Conservation (phyloP, 2,888 invertebrate species). For the Homarus gammarus region DNA sequence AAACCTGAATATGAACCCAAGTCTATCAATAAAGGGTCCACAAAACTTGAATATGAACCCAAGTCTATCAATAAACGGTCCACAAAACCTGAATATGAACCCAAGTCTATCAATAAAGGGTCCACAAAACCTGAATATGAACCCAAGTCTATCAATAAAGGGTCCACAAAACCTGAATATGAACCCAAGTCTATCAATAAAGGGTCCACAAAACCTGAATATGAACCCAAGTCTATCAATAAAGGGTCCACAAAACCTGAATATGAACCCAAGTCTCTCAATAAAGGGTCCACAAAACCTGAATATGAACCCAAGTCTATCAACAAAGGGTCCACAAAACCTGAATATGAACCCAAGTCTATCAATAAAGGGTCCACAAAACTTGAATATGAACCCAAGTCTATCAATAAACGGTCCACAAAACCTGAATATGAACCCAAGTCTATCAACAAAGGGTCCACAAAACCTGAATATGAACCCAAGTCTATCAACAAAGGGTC, state of each 20-base stretch:
- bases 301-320: too few relatives aligned
- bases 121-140: slow-evolving; percentile 21
- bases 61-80: too few relatives aligned
- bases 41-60: too few relatives aligned
- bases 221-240: slow-evolving; percentile 12
- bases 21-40: too few relatives aligned
- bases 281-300: too few relatives aligned
- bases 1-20: too few relatives aligned
- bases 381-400: background rate
- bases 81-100: slow-evolving; percentile 19
- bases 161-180: background rate
- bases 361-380: background rate
- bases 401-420: background rate
- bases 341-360: slow-evolving; percentile 19
- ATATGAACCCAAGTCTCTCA: slow-evolving; percentile 21
- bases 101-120: background rate
- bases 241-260: slow-evolving; percentile 18
- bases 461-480: slow-evolving; percentile 3
- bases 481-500: background rate
- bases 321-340: too few relatives aligned
- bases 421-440: slow-evolving; percentile 19
- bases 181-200: slow-evolving; percentile 13
- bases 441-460: background rate
- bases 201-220: background rate
- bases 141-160: slow-evolving; percentile 9